A percentile compares a stretch with the other conserved stretches of the same genome.
Evolutionary conservation across 2,888 invertebrate species (phyloP).

Genomic region (Calliphora vomitoria): DNA sequence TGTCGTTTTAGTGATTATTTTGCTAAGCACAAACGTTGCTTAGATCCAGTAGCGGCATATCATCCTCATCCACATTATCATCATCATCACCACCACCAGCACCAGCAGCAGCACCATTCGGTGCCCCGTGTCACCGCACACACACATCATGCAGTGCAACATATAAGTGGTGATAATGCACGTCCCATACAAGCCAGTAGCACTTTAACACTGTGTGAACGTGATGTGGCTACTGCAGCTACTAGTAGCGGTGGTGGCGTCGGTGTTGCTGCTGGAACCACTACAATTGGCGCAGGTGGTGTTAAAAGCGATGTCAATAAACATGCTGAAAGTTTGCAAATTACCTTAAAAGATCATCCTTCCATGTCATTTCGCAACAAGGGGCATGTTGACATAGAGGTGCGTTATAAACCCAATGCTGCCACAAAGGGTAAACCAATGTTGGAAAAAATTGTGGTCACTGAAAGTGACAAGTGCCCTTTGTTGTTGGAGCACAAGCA

Average conservation of each 20-base stretch:
- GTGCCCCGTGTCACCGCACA: conserved; percentile 74
- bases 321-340: conserved; percentile 82
- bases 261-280: conserved; percentile 53
- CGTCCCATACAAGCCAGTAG: conserved; percentile 76
- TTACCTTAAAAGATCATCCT: conserved; percentile 87
- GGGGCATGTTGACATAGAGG: conserved; percentile 88
- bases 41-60: conserved; percentile 77
- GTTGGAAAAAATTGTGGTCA: conserved; percentile 86
- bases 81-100: conserved; percentile 75
- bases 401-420: conserved; percentile 88
- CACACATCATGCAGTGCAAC: conserved; percentile 76
- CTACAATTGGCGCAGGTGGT: conserved; percentile 69
- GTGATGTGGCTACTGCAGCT: conserved; percentile 76
- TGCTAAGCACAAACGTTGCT: conserved; percentile 81
- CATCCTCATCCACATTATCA: conserved; percentile 79
- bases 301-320: conserved; percentile 76
- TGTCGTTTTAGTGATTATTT: conserved; percentile 83
- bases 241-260: conserved; percentile 70
- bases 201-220: conserved; percentile 80
- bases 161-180: conserved; percentile 75
- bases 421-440: conserved; percentile 84
- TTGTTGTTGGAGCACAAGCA: conserved; percentile 69
- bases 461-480: conserved; percentile 80
- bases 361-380: conserved; percentile 87
- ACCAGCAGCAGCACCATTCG: conserved; percentile 60